Evolutionary conservation across 2,888 invertebrate genomes (phyloP).

Genomic region (Pseudococcus viburni): DNA sequence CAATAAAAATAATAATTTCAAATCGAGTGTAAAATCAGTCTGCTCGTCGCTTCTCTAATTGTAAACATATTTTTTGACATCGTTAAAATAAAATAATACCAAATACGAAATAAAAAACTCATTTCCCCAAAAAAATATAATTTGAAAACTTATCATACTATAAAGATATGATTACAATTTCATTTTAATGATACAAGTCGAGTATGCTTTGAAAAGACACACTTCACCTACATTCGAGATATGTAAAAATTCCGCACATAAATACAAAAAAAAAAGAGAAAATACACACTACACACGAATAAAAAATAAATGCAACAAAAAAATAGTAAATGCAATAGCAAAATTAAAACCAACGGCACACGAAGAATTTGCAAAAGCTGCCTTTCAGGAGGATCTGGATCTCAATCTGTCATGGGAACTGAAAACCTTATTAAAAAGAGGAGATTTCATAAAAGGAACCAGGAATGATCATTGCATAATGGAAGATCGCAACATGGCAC

Average conservation of each 20-base stretch:
- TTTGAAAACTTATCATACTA: conserved; percentile 18
- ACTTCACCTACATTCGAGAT: conserved; percentile 40
- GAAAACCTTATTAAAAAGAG: conserved; percentile 2
- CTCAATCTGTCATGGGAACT: conserved; percentile 40
- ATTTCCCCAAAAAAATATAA: conserved; percentile 30
- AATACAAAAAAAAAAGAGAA: conserved; percentile 21
- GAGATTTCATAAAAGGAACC: conserved; percentile 18
- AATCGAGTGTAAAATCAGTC: too few relatives aligned
- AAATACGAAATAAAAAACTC: not conserved
- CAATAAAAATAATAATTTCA: not conserved
- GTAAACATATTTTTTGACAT: not conserved
- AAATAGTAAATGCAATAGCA: conserved; percentile 41
- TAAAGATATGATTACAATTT: conserved; percentile 51
- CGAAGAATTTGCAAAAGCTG: conserved; percentile 45
- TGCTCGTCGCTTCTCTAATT: not conserved
- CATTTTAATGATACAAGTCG: conserved; percentile 32
- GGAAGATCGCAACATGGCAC: conserved; percentile 54
- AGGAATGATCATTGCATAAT: conserved; percentile 32
- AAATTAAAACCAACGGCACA: conserved; percentile 19
- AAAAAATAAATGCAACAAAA: conserved; percentile 49
- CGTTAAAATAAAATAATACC: not conserved
- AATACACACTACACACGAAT: not conserved
- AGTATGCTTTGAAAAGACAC: conserved; percentile 32
- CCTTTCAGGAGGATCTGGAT: not conserved
- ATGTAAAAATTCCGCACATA: conserved; percentile 43